phyloP scores from a whole-genome alignment of 1,140 invertebrate species.

The Drosophila sproati region DNA sequence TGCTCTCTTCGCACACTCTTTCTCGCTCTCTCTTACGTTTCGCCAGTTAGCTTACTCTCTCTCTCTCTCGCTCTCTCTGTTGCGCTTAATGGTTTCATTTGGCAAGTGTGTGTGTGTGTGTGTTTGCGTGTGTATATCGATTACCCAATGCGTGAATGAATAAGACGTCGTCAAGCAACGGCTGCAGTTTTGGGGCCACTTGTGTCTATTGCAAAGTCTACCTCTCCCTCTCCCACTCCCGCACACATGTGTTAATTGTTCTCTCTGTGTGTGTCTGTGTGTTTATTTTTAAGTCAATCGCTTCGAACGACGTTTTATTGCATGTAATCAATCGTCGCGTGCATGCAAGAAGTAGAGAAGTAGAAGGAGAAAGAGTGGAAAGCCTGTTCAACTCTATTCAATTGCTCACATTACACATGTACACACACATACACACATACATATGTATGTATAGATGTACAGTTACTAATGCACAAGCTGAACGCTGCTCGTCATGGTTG shows the following conservation, averaged over 20 bases:
- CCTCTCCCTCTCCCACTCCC: constrained; percentile 3
- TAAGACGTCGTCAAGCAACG: constrained; percentile 60
- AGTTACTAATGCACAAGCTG: neutral
- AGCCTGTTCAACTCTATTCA: constrained; percentile 35
- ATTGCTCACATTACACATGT: constrained; percentile 49
- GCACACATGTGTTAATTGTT: constrained; percentile 58
- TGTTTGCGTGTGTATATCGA: constrained; percentile 63
- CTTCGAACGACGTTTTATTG: constrained; percentile 80
- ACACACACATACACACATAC: constrained; percentile 7
- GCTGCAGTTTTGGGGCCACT: constrained; percentile 66
- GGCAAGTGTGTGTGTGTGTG: constrained; percentile 38
- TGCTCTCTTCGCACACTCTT: constrained; percentile 2
- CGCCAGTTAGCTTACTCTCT: neutral
- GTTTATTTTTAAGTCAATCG: constrained; percentile 82
- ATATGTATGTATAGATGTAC: constrained; percentile 12
- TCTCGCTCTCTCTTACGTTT: neutral
- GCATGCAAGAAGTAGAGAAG: constrained; percentile 40
- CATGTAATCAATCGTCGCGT: constrained; percentile 81
- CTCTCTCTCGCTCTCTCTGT: constrained; percentile 32
- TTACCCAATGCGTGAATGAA: constrained; percentile 79
- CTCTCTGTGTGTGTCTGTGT: constrained; percentile 34
- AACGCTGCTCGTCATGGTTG: constrained; percentile 62
- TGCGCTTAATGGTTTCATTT: constrained; percentile 81
- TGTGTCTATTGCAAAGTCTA: constrained; percentile 64
- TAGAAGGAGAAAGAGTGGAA: neutral